Evolutionary conservation across 30 jellyfish, hydroid and myxozoan genomes (phyloP).

Genomic region (Catostylus mosaicus): DNA sequence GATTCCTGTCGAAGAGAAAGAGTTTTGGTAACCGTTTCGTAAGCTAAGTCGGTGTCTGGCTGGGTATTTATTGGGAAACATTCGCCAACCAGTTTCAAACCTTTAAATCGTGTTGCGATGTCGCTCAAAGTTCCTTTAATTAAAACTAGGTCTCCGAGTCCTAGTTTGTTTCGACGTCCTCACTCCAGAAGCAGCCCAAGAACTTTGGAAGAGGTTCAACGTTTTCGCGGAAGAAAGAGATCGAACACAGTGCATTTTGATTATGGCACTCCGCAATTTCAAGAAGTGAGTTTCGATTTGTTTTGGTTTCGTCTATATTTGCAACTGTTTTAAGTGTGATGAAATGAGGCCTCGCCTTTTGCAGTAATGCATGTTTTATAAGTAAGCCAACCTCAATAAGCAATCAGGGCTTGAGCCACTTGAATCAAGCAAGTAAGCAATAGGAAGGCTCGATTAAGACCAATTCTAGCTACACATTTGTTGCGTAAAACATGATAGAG

Average conservation of each 20-base stretch:
- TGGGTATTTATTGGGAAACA: too few relatives aligned
- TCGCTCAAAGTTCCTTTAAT: constrained; percentile 21
- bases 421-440: too few relatives aligned
- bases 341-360: too few relatives aligned
- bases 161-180: constrained; percentile 29
- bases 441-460: too few relatives aligned
- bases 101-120: neutral
- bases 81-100: neutral
- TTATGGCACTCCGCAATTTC: constrained; percentile 33
- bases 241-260: constrained; percentile 67
- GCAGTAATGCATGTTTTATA: too few relatives aligned
- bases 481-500: too few relatives aligned
- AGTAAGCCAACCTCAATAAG: too few relatives aligned
- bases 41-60: too few relatives aligned
- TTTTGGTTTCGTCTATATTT: too few relatives aligned
- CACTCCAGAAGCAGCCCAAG: constrained; percentile 58
- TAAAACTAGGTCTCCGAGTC: constrained; percentile 41
- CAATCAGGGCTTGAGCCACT: too few relatives aligned
- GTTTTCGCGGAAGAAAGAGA: constrained; percentile 32
- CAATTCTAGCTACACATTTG: too few relatives aligned
- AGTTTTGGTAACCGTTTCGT: neutral
- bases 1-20: too few relatives aligned
- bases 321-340: neutral
- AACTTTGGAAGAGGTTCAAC: constrained; percentile 28
- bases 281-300: constrained; percentile 24